Evolutionary conservation across 1,140 invertebrate species (phyloP).

Genomic region (Hirudo medicinalis): DNA sequence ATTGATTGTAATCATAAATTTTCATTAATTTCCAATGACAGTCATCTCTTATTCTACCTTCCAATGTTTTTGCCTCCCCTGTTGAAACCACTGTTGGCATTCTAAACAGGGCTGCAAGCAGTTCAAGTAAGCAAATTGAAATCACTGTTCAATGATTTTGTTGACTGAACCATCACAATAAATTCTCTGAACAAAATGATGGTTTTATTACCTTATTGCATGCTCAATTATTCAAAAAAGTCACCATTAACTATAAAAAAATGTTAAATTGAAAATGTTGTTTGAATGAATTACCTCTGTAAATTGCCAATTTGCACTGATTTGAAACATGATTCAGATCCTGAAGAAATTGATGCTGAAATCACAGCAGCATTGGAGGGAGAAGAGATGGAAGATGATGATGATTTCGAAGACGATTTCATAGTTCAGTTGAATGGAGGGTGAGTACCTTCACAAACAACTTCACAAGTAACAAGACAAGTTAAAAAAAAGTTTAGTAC

Average conservation of each 20-base stretch:
- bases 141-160: no score
- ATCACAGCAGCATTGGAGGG: constrained; percentile 82
- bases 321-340: constrained; percentile 23
- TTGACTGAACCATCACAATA: not conserved
- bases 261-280: not conserved
- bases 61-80: constrained; percentile 76
- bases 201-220: no score
- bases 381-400: constrained; percentile 71
- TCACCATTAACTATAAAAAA: not conserved
- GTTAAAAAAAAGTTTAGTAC: not conserved
- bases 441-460: not conserved
- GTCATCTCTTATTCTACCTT: constrained; percentile 56
- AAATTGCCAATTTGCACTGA: not conserved
- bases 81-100: constrained; percentile 75
- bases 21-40: not conserved
- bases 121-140: constrained; percentile 44
- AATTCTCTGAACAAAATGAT: no score
- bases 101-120: constrained; percentile 69
- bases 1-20: not conserved
- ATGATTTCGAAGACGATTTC: constrained; percentile 81
- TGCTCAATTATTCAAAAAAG: not conserved
- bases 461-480: no score
- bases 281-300: not conserved
- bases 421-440: constrained; percentile 53
- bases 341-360: constrained; percentile 77